Conservation (phyloP, 2,797 vertebrate genomes). For the Saxicola maurus region DNA sequence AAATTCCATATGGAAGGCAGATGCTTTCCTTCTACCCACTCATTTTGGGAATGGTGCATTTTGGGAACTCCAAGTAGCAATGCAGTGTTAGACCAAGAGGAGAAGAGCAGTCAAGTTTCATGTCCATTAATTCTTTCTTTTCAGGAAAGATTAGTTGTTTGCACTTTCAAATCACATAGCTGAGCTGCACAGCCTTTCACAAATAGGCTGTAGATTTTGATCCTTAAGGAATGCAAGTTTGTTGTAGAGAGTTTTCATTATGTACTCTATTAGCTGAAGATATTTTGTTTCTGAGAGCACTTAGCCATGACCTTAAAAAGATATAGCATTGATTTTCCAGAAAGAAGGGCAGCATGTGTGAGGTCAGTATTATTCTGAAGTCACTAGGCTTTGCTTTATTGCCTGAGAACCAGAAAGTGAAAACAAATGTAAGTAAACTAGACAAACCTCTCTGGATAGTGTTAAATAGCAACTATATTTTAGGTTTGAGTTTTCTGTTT, state of each 20-base stretch:
- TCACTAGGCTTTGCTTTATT: not conserved
- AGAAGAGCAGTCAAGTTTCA: not conserved
- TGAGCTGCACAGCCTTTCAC: not conserved
- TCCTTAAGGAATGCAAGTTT: not conserved
- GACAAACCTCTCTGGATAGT: not conserved
- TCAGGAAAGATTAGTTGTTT: not conserved
- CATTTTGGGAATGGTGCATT: not conserved
- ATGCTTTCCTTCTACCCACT: conserved; percentile 16
- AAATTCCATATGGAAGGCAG: conserved; percentile 24
- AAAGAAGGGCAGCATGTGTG: not conserved
- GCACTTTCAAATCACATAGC: not conserved
- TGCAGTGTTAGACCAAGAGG: not conserved
- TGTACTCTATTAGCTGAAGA: not conserved
- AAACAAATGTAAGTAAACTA: not conserved
- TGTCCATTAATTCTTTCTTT: not conserved
- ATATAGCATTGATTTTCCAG: not conserved
- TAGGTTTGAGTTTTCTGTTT: not conserved
- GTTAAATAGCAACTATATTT: not conserved
- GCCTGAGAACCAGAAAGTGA: not conserved
- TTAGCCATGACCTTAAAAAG: not conserved
- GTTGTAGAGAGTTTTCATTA: not conserved
- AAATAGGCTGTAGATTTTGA: not conserved
- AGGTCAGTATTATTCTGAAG: not conserved
- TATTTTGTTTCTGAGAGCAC: not conserved
- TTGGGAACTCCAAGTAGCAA: not conserved